Conservation (phyloP, 2,888 invertebrate genomes). For the Harpagoxenus sublaevis region DNA sequence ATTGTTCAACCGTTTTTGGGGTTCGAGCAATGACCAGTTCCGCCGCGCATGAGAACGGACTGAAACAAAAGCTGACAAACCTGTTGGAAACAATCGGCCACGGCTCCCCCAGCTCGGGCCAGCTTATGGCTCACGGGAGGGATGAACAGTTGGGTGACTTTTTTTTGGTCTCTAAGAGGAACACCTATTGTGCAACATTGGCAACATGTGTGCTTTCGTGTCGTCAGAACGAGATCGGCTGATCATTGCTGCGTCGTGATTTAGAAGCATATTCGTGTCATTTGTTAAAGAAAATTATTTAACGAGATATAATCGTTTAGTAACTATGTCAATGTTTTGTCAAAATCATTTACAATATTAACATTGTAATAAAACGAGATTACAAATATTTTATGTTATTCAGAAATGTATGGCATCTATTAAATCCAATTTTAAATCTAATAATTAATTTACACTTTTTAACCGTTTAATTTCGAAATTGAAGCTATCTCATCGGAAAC, state of each 20-base stretch:
- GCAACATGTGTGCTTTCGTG: constrained; percentile 82
- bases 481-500: neutral
- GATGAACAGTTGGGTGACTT: constrained; percentile 85
- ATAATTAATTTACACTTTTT: neutral
- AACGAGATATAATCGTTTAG: constrained; percentile 2
- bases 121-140: constrained; percentile 75
- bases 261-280: constrained; percentile 22
- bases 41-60: constrained; percentile 83
- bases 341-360: neutral
- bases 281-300: constrained; percentile 21
- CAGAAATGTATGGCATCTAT: neutral
- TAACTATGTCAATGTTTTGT: neutral
- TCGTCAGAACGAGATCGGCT: constrained; percentile 73
- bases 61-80: constrained; percentile 85
- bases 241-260: constrained; percentile 62
- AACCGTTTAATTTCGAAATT: neutral
- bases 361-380: neutral
- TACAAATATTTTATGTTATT: neutral
- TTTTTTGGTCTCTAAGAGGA: constrained; percentile 78
- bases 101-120: constrained; percentile 73
- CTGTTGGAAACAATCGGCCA: constrained; percentile 85
- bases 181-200: constrained; percentile 80
- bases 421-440: neutral
- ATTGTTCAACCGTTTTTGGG: constrained; percentile 84
- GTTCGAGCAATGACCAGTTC: constrained; percentile 83